Evolutionary conservation across 2,888 invertebrate genomes (phyloP).

Genomic region (Dolichomitus sp.): DNA sequence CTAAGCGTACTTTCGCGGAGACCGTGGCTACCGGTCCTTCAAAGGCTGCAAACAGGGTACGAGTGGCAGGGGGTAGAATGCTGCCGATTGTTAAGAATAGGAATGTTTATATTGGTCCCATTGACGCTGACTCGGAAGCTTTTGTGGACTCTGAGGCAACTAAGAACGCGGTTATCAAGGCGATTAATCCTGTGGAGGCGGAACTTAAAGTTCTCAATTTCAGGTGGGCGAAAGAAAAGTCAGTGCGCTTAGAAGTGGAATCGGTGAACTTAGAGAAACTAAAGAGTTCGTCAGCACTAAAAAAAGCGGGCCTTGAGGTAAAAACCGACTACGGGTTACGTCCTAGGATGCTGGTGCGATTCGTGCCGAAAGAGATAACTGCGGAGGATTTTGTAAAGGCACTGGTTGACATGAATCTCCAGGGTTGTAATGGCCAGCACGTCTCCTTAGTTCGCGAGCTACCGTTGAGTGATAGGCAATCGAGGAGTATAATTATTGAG

Average conservation of each 20-base stretch:
- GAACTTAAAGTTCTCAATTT: too few relatives aligned
- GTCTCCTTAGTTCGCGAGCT: not conserved
- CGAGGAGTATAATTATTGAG: not conserved
- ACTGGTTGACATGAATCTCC: not conserved
- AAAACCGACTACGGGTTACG: not conserved
- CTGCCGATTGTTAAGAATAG: not conserved
- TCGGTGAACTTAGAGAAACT: not conserved
- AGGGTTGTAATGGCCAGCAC: not conserved
- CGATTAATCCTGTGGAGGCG: not conserved
- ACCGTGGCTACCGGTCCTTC: not conserved
- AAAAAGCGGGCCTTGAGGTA: not conserved
- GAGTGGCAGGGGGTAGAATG: not conserved
- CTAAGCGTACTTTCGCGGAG: not conserved
- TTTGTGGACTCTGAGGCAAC: not conserved
- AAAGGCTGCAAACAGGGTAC: not conserved
- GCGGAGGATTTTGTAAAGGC: not conserved
- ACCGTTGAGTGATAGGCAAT: not conserved
- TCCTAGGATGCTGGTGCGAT: not conserved
- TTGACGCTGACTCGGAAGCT: not conserved
- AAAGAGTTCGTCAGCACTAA: not conserved
- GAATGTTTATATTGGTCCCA: not conserved
- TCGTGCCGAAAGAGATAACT: not conserved
- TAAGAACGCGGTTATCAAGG: not conserved
- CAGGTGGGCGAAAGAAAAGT: too few relatives aligned
- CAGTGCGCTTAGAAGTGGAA: not conserved